These are phyloP conservation scores for Eupithecia subfuscata DNA, from an alignment of 2,888 invertebrate genomes.

Conservation along the genomic window DNA sequence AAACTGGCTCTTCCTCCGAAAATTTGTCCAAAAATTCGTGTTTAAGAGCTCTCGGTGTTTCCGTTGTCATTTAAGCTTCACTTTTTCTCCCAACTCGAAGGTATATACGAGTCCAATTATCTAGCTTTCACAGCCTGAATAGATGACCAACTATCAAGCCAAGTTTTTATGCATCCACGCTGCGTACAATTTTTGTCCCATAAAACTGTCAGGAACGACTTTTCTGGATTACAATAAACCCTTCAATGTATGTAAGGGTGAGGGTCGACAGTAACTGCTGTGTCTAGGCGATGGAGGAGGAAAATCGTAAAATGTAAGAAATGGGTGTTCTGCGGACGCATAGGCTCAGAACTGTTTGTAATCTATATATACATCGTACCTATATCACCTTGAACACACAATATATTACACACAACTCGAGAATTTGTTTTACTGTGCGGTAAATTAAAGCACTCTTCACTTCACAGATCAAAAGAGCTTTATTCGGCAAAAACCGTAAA, in stretches of 20 bases:
- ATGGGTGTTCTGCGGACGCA: conserved; percentile 47
- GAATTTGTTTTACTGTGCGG: conserved; percentile 27
- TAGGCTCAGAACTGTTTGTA: conserved; percentile 50
- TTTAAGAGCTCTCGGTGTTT: background rate
- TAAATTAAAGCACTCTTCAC: conserved; percentile 10
- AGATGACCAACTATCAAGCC: conserved; percentile 30
- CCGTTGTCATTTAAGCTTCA: background rate
- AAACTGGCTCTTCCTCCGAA: background rate
- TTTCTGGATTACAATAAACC: conserved; percentile 52
- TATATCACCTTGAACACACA: too few species aligned
- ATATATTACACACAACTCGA: background rate
- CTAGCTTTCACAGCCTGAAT: conserved; percentile 7
- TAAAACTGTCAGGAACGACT: conserved; percentile 48
- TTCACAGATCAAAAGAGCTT: background rate
- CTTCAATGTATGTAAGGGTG: conserved; percentile 49
- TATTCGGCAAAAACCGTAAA: background rate
- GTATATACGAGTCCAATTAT: background rate
- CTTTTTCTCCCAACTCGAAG: background rate
- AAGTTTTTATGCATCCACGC: conserved; percentile 30
- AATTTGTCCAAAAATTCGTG: background rate
- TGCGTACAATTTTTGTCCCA: conserved; percentile 37
- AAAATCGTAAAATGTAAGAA: conserved; percentile 55
- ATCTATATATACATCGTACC: conserved; percentile 38
- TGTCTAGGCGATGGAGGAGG: conserved; percentile 54
- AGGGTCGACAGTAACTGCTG: conserved; percentile 48